These are phyloP conservation scores for Barnardius zonarius DNA, from an alignment of 2,113 vertebrate species.

Conservation along the genomic window DNA sequence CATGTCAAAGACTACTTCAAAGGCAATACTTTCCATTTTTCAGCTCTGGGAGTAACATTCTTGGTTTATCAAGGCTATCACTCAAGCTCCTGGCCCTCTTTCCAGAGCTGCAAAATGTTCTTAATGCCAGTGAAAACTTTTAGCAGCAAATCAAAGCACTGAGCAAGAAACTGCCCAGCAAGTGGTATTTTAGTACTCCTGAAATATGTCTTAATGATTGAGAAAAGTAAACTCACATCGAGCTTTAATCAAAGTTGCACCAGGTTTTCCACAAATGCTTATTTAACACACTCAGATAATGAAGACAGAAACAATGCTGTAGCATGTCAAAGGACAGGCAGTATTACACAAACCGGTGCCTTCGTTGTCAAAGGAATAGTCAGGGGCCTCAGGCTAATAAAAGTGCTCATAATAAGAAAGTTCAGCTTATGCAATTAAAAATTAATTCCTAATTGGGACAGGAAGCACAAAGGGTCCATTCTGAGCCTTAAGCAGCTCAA, in stretches of 20 bases:
- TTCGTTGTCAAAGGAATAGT: neutral
- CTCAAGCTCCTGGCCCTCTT: neutral
- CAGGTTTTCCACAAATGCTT: neutral
- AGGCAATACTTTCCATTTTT: constrained; percentile 24
- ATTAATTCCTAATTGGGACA: constrained; percentile 58
- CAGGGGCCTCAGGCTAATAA: neutral
- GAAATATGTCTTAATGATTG: neutral
- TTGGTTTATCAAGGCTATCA: constrained; percentile 52
- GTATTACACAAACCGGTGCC: neutral
- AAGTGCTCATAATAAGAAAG: neutral
- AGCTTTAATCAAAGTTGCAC: neutral
- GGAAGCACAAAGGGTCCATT: constrained; percentile 63
- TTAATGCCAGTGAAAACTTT: neutral
- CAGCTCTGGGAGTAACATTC: constrained; percentile 36
- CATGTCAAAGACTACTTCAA: constrained; percentile 53
- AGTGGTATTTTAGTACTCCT: neutral
- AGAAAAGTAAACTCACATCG: neutral
- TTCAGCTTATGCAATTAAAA: constrained; percentile 58
- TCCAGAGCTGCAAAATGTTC: constrained; percentile 25
- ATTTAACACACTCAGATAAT: neutral
- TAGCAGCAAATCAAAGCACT: neutral
- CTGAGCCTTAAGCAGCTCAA: constrained; percentile 50
- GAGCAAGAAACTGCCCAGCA: neutral
- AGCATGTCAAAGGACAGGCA: neutral
- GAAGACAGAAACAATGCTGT: neutral